These are phyloP conservation scores for Panthera tigris DNA, from an alignment of 2,113 vertebrate genomes.

Conservation along the genomic window DNA sequence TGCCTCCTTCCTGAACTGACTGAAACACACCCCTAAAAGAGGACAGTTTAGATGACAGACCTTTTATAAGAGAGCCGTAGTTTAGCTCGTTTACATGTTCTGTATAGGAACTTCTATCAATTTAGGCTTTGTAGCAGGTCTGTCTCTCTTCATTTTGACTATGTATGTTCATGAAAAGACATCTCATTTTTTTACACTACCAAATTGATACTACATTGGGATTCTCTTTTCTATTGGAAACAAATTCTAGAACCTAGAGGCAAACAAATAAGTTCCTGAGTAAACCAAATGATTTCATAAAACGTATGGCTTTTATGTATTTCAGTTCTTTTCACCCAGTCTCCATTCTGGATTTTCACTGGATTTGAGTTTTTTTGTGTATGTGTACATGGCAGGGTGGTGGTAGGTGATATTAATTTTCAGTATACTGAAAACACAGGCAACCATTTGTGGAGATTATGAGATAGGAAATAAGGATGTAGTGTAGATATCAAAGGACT, in stretches of 20 bases:
- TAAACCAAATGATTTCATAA: neutral
- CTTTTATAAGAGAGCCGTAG: neutral
- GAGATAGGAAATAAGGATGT: neutral
- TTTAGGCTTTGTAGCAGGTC: neutral
- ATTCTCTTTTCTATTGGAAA: conserved; percentile 15
- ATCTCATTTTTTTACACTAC: neutral
- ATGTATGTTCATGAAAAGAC: neutral
- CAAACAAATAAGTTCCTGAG: neutral
- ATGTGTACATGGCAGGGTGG: neutral
- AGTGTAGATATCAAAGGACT: neutral
- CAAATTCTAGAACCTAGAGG: neutral
- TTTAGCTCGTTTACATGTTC: neutral
- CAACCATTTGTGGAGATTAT: neutral
- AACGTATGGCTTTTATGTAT: neutral
- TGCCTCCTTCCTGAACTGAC: neutral
- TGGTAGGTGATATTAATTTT: neutral
- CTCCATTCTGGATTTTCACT: neutral
- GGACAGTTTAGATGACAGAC: neutral
- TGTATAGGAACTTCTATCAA: neutral
- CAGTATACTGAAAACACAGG: neutral
- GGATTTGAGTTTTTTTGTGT: neutral
- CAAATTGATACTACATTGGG: neutral
- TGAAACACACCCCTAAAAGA: neutral
- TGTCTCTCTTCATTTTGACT: neutral
- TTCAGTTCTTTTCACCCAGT: neutral